Base-by-base conservation (phyloP, 2,888 invertebrate species). In the Euplexia lucipara region DNA sequence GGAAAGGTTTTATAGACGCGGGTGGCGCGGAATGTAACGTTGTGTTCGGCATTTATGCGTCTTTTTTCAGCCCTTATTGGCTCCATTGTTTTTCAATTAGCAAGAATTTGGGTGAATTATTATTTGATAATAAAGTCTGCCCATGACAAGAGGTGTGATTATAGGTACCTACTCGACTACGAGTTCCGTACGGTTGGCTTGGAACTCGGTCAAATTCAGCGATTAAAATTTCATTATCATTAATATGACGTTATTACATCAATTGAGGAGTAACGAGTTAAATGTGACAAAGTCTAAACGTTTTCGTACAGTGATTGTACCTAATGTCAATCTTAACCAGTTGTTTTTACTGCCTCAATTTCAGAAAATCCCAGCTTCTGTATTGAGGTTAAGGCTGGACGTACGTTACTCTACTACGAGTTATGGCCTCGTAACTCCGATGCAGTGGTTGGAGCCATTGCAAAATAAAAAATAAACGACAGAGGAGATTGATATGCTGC, bases 371-470 rank as follows among this genome's bases (percentile, higher is more conserved):
- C 14, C n/a, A 37, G 61, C 6, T 26, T 49, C 26, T 26, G 12
- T 18, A 59, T 59, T 49, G 22, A 18, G 32, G 20, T 66, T 70
- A 32, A 48, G 8, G 35, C 20, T 59, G 18, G 48, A 20, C 20
- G 16, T 70, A 41, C 45, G 22, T 63, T 32, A 7, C 22, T 48
- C 34, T 42, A 18, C 41, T 20, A 47, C 18, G n/a, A 41, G 49
- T 59, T 51, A 66, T 66, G 16, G 9, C 52, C 20, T 48, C 70
- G 12, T 57, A 42, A 53, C 26, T 52, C 39, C 9, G 32, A 30
- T 18, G 51, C 22, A 72, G 7, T 14, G 18, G 30, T 34, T 48
- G 12, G 14, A 37, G 48, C 52, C 26, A 35, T 37, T 48, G 42
- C 41, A 14, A 34, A 12, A 16, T 16, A 64, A 68, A 51, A 42